Conservation (phyloP, 64 coral and sea anemone species). For the Actinia tenebrosa region DNA sequence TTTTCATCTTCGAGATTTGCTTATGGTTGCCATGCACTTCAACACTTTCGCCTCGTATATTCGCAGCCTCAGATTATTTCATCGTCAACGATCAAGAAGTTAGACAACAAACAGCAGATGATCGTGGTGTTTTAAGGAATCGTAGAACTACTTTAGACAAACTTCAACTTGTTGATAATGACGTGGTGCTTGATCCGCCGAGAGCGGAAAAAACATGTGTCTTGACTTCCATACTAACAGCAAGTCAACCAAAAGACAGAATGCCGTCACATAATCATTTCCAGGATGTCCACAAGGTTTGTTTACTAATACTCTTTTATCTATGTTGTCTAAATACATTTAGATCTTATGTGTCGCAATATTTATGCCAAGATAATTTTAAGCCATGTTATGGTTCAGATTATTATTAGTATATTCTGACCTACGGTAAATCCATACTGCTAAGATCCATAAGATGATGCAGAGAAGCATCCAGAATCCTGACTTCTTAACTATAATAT, state of each 20-base stretch:
- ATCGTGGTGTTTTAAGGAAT: slow-evolving; percentile 23
- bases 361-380: no score
- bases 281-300: neutral
- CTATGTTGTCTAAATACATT: no score
- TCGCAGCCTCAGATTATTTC: slow-evolving; percentile 19
- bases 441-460: no score
- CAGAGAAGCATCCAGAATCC: no score
- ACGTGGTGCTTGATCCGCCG: slow-evolving; percentile 13
- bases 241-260: neutral
- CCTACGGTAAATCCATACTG: no score
- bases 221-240: neutral
- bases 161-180: slow-evolving; percentile 32
- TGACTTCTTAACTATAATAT: no score
- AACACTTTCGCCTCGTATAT: neutral
- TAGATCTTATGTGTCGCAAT: no score
- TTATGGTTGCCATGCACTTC: neutral
- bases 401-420: no score
- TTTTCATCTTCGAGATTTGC: neutral
- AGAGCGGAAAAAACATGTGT: neutral
- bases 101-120: slow-evolving; percentile 28
- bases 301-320: neutral
- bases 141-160: slow-evolving; percentile 11
- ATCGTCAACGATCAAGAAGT: slow-evolving; percentile 43
- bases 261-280: neutral
- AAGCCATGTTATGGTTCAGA: no score